Evolutionary conservation across 2,797 vertebrate genomes (phyloP).

Genomic region (Periparus ater): DNA sequence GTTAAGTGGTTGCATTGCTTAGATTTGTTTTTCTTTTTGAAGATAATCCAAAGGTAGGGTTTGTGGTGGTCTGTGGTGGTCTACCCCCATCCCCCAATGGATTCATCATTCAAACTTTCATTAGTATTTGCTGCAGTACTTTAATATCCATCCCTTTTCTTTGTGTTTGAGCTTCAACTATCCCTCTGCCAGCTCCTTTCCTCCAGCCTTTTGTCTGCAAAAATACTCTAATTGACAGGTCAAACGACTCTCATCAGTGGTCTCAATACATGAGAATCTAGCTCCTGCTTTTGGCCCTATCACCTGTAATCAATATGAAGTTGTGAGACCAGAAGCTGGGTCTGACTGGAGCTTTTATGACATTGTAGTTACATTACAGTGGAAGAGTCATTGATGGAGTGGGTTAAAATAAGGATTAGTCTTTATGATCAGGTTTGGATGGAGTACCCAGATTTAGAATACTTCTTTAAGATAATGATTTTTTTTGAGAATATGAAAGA

Average conservation of each 20-base stretch:
- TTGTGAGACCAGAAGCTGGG: not conserved
- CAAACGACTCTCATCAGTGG: slow-evolving; percentile 22
- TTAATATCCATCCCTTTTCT: not conserved
- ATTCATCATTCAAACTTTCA: not conserved
- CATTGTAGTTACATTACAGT: not conserved
- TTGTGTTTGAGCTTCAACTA: not conserved
- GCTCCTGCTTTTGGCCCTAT: slow-evolving; percentile 30
- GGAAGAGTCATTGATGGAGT: not conserved
- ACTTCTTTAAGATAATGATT: not conserved
- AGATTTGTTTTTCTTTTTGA: not conserved
- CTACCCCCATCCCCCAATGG: rapidly evolving
- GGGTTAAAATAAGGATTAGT: not conserved
- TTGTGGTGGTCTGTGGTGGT: not conserved
- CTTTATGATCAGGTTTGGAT: not conserved
- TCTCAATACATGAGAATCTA: slow-evolving; percentile 15
- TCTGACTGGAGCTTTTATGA: not conserved
- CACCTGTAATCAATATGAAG: slow-evolving; percentile 22
- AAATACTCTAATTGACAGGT: slow-evolving; percentile 51
- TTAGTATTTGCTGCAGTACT: not conserved
- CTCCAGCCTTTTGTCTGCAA: slow-evolving; percentile 47
- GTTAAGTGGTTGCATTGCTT: not conserved
- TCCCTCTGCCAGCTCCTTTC: slow-evolving; percentile 39
- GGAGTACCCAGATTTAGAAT: not conserved
- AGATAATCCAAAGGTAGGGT: not conserved
- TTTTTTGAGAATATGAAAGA: not conserved